phyloP scores from a whole-genome alignment of 1,140 invertebrate species.

The Akabosia matsudoensis region DNA sequence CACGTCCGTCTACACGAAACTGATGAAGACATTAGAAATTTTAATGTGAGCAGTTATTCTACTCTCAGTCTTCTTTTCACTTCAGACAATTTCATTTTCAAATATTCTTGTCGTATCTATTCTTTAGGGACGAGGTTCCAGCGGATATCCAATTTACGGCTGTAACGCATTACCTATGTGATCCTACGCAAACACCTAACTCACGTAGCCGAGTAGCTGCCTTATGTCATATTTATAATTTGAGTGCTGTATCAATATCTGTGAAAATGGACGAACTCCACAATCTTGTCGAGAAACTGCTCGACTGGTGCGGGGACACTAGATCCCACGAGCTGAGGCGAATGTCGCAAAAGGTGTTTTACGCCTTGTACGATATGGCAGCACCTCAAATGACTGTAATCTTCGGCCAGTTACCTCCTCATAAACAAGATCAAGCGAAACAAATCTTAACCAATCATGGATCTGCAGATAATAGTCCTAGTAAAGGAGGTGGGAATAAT shows the following conservation, averaged over 20 bases:
- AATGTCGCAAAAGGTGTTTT: conserved; percentile 45
- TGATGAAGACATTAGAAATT: conserved; percentile 46
- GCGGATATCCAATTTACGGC: conserved; percentile 46
- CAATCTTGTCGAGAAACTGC: conserved; percentile 44
- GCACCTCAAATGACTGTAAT: conserved; percentile 45
- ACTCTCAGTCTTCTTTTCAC: too few relatives aligned
- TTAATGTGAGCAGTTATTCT: conserved; percentile 39
- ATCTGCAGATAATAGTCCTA: background rate
- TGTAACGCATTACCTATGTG: conserved; percentile 45
- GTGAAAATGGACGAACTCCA: conserved; percentile 45
- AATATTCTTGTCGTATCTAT: background rate
- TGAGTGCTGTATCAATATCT: conserved; percentile 39
- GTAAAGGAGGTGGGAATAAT: background rate
- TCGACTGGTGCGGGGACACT: conserved; percentile 46
- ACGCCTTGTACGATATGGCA: conserved; percentile 45
- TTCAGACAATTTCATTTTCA: background rate
- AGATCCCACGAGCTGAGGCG: conserved; percentile 43
- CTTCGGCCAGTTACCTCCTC: conserved; percentile 32
- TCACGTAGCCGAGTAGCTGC: conserved; percentile 41
- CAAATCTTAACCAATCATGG: conserved; percentile 40
- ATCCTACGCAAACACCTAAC: conserved; percentile 46
- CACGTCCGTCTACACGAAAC: conserved; percentile 45
- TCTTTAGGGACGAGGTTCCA: conserved; percentile 46
- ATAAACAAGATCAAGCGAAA: conserved; percentile 46
- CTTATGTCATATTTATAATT: conserved; percentile 42